These are phyloP conservation scores for Epinotia demarniana DNA, from an alignment of 2,888 invertebrate genomes.

Conservation along the genomic window DNA sequence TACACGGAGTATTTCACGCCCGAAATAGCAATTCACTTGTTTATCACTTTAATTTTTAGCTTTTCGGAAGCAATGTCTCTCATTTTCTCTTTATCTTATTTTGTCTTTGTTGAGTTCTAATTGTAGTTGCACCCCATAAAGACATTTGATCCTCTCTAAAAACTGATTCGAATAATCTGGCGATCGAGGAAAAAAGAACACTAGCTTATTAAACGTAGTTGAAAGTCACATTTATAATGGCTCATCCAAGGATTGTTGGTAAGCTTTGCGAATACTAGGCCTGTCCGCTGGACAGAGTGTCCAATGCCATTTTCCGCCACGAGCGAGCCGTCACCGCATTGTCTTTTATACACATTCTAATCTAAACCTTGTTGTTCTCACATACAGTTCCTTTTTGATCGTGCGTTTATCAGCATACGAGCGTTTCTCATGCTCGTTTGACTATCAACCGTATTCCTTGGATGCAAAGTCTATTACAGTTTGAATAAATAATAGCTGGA, in stretches of 20 bases:
- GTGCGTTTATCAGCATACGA: background rate
- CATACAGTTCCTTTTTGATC: background rate
- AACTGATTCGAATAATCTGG: too few species aligned
- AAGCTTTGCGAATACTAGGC: background rate
- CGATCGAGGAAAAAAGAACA: background rate
- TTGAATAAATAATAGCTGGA: background rate
- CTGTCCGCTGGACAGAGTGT: background rate
- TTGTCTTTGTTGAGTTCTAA: too few species aligned
- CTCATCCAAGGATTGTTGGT: background rate
- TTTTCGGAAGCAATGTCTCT: too few species aligned
- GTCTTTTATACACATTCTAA: background rate
- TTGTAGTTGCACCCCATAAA: too few species aligned
- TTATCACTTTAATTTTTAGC: too few species aligned
- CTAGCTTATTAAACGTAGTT: background rate
- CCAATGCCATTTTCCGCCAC: background rate
- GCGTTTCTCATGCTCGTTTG: background rate
- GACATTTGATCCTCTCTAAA: too few species aligned
- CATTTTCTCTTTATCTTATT: too few species aligned
- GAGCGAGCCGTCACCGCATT: background rate
- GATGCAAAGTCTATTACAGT: background rate
- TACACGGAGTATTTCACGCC: too few species aligned
- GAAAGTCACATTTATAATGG: background rate
- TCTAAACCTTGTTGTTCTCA: background rate
- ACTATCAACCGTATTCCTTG: constrained; percentile 10
- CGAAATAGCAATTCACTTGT: too few species aligned